Percentiles rank a stretch among this genome's conserved stretches.
phyloP scores from a whole-genome alignment of 1,140 invertebrate species.

The Zaprionus camerounensis region DNA sequence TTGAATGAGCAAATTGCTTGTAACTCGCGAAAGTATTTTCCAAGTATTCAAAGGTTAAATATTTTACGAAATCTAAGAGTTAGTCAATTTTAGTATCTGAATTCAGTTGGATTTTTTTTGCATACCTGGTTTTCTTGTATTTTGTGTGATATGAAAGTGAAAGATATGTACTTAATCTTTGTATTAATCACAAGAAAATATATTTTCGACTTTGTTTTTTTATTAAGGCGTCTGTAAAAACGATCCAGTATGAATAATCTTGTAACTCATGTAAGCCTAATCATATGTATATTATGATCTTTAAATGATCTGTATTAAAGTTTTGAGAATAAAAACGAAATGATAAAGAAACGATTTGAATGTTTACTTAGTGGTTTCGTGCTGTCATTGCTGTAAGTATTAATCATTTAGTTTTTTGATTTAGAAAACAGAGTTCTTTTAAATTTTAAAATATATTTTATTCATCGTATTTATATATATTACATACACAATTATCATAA shows the following conservation, averaged over 20 bases:
- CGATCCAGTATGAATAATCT: conserved; percentile 12
- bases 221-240: conserved; percentile 38
- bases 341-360: neutral
- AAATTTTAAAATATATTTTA: conserved; percentile 82
- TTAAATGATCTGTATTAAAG: conserved; percentile 40
- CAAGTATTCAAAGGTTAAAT: neutral
- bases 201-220: conserved; percentile 35
- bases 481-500: conserved; percentile 68
- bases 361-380: neutral
- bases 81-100: neutral
- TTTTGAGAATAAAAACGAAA: conserved; percentile 30
- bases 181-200: neutral
- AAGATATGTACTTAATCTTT: conserved; percentile 54
- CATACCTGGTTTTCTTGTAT: conserved; percentile 25
- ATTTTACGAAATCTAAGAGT: neutral
- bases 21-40: conserved; percentile 45
- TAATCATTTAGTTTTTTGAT: neutral
- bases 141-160: conserved; percentile 39
- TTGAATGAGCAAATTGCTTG: conserved; percentile 63
- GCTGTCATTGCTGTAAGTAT: neutral
- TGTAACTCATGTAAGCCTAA: conserved; percentile 44
- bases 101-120: neutral
- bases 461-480: conserved; percentile 59
- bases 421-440: conserved; percentile 1
- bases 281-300: conserved; percentile 12